Evolutionary conservation across 2,888 invertebrate genomes (phyloP), one percentile per base, ranked within the genome.

Genomic region (Galerucella nymphaeae): DNA sequence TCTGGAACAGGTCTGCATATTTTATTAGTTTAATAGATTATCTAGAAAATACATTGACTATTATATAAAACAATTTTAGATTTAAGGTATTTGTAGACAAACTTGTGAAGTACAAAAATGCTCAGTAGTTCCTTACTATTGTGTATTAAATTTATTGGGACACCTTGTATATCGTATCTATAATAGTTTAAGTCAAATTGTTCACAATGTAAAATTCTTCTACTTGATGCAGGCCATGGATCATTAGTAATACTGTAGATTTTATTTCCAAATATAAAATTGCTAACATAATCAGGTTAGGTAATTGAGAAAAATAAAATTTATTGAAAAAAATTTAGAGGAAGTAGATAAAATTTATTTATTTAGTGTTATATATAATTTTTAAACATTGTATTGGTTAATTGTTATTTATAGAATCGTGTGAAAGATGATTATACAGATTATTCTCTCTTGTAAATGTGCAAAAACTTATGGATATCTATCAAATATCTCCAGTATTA

Each of bases 321-420:
- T 62, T 16, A 62, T 62, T 41, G 42, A 42, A 62, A 62, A 42
- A 45, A 53, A 62, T 62, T 1, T 62, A 62, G 61, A 18, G 6
- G 41, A 42, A 9, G 23, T 58, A 30, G 41, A 41, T 62, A 20
- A 62, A 62, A 62, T 62, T 62, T 42, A 62, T 62, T 62, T 62
- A 62, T 62, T 62, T 62, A 62, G 61, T 42, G 18, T 62, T 62
- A 62, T 62, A 38, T 16, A 41, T 62, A 62, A 62, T 62, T 62
- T 53, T 62, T 41, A 62, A 62, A 58, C n/a, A 14, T 62, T n/a
- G 18, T 62, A 62, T 62, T 41, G 30, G 6, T 61, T 62, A 62
- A 62, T 62, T 42, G 42, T 62, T 62, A 42, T 62, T n/a, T 16
- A 18, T 62, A 62, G 61, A 10, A 62, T 62, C 18, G 16, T 62